phyloP scores from a whole-genome alignment of 2,888 invertebrate species.

The Cancer borealis region DNA sequence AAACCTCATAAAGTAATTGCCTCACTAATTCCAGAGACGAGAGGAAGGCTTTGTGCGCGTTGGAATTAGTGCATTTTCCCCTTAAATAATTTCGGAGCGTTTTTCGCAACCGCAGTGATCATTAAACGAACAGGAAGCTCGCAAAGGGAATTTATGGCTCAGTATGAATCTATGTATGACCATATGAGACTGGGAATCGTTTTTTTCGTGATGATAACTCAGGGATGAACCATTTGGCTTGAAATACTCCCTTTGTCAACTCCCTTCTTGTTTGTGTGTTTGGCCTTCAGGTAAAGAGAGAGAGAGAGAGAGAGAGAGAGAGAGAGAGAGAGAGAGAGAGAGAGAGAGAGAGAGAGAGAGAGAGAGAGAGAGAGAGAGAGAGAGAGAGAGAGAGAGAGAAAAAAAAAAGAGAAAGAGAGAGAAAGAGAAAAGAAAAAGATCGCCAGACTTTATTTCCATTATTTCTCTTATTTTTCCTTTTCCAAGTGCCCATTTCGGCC shows the following conservation, averaged over 20 bases:
- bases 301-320: conserved; percentile 39
- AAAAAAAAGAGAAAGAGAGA: conserved; percentile 8
- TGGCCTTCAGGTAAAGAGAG: conserved; percentile 24
- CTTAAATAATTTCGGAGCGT: conserved; percentile 33
- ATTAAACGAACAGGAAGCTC: conserved; percentile 47
- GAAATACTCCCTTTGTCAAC: conserved; percentile 27
- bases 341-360: conserved; percentile 28
- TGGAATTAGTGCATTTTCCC: conserved; percentile 41
- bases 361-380: conserved; percentile 41
- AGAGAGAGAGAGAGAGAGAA: conserved; percentile 17
- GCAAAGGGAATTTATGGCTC: conserved; percentile 43
- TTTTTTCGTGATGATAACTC: conserved; percentile 10
- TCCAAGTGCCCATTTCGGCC: background rate
- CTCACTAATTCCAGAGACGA: conserved; percentile 22
- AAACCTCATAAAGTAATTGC: background rate
- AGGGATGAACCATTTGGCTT: conserved; percentile 30
- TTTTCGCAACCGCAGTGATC: conserved; percentile 44
- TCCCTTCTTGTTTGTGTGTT: conserved; percentile 32
- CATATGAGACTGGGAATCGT: conserved; percentile 28
- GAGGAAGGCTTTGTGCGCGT: conserved; percentile 15
- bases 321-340: conserved; percentile 38
- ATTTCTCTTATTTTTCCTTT: background rate
- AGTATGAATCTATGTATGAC: conserved; percentile 40
- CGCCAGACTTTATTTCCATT: background rate
- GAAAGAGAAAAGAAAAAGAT: conserved; percentile 35